Evolutionary conservation across 1,140 invertebrate species (phyloP), one percentile per base, ranked within the genome.

Genomic region (Drosophila pachea): DNA sequence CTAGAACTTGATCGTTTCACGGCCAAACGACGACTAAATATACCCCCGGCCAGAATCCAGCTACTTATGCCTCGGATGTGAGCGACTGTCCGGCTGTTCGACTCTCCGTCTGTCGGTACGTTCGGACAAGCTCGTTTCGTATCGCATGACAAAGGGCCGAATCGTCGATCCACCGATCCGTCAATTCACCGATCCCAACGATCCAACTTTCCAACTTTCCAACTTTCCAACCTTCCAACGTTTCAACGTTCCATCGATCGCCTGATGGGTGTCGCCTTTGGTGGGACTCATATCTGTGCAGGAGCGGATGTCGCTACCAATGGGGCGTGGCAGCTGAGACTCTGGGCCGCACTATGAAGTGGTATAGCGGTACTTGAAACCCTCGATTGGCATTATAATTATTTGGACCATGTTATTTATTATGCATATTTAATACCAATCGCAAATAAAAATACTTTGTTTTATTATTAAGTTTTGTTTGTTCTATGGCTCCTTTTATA

Each of bases 11-110:
- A 66, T 83, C 49, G 81, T 64, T 86, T 65, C 66, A 86, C 76
- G 64, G 63, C 63, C 69, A 61, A 76, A 52, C 63, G 43, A 6
- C 67, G 68, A 84, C 81, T 84, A 76, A 86, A 75, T 84, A 66
- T 79, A 74, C 72, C 66, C 56, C 7, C 73, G 43, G 59, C 61
- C 79, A 76, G 75, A 84, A 72, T 79, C 79, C 78, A 73, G 68
- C 62, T 84, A 78, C 75, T 84, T 73, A 83, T 62, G 79, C 65
- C 49, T 45, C 49, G 59, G 66, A 49, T 64, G 48, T 31, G 33
- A 12, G 42, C 22, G 40, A 22, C 22, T 22, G 22, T 22, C 22
- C 22, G 22, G 22, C 22, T 22, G 22, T 22, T 3, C 22, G 22
- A 3, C 22, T 22, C 1, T 22, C 22, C 22, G 22, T 2, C 22